Conservation (phyloP, 2,113 vertebrate species). For the Erythrocercus mccallii region DNA sequence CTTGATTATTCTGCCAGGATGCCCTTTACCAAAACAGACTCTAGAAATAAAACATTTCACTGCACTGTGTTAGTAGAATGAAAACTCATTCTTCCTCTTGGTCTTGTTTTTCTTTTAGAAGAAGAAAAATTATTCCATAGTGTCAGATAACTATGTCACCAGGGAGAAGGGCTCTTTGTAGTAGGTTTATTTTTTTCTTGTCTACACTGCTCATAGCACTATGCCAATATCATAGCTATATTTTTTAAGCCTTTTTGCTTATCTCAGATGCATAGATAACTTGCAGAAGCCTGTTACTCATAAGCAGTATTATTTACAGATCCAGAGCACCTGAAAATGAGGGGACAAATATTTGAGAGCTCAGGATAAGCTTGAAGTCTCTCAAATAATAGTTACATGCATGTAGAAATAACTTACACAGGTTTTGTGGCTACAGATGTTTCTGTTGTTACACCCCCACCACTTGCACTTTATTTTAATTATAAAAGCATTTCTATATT, state of each 20-base stretch:
- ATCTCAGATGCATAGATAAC: not conserved
- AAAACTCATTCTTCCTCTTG: not conserved
- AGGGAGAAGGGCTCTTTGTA: not conserved
- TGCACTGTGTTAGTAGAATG: not conserved
- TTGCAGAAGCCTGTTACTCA: not conserved
- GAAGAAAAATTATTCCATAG: not conserved
- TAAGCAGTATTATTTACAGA: not conserved
- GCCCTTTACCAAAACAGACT: not conserved
- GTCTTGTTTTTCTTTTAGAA: not conserved
- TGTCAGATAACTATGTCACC: not conserved
- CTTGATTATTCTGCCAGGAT: not conserved
- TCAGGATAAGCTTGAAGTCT: not conserved
- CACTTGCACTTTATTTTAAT: not conserved
- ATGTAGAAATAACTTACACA: not conserved
- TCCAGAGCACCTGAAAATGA: not conserved
- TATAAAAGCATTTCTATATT: not conserved
- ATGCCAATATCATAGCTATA: not conserved
- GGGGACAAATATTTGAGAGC: not conserved
- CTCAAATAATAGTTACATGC: not conserved
- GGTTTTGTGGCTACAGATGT: not conserved
- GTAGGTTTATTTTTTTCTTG: not conserved
- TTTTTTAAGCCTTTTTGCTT: not conserved
- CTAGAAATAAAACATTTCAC: not conserved
- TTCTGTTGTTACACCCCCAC: not conserved
- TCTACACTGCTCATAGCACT: not conserved